Evolutionary conservation across 2,113 vertebrate genomes (phyloP).

Genomic region (Chloropsis cyanopogon): DNA sequence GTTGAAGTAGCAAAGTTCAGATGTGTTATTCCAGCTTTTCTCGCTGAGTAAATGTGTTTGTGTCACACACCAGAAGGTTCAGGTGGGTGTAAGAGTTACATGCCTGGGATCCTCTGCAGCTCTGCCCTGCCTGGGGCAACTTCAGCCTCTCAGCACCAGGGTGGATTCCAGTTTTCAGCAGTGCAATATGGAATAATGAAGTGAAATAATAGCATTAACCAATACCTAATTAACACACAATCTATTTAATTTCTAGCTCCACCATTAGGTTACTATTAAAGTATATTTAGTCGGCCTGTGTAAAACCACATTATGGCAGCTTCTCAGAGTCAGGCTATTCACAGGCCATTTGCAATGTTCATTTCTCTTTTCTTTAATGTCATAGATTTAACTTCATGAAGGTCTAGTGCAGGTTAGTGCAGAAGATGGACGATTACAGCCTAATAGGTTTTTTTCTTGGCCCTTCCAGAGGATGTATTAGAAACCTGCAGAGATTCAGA

Average conservation of each 20-base stretch:
- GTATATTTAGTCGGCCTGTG: constrained; percentile 24
- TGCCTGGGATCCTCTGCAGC: background rate
- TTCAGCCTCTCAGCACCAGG: background rate
- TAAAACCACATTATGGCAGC: constrained; percentile 54
- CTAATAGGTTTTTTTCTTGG: background rate
- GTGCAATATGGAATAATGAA: constrained; percentile 47
- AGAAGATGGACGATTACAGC: constrained; percentile 40
- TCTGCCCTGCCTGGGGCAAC: background rate
- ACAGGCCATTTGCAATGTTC: constrained; percentile 65
- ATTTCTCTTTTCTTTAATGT: constrained; percentile 61
- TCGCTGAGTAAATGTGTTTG: background rate
- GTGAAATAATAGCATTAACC: constrained; percentile 66
- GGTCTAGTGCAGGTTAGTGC: constrained; percentile 26
- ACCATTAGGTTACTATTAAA: constrained; percentile 58
- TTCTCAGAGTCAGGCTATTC: constrained; percentile 58
- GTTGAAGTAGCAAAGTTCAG: background rate
- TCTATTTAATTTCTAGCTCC: constrained; percentile 60
- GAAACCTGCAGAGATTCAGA: background rate
- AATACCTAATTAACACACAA: constrained; percentile 65
- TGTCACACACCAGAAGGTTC: background rate
- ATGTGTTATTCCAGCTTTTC: background rate
- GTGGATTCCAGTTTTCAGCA: background rate
- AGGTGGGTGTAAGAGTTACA: background rate
- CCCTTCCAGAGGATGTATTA: background rate
- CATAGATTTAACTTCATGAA: constrained; percentile 49